phyloP scores from a whole-genome alignment of 2,888 invertebrate genomes.

The Lasioglossum zephyrum region DNA sequence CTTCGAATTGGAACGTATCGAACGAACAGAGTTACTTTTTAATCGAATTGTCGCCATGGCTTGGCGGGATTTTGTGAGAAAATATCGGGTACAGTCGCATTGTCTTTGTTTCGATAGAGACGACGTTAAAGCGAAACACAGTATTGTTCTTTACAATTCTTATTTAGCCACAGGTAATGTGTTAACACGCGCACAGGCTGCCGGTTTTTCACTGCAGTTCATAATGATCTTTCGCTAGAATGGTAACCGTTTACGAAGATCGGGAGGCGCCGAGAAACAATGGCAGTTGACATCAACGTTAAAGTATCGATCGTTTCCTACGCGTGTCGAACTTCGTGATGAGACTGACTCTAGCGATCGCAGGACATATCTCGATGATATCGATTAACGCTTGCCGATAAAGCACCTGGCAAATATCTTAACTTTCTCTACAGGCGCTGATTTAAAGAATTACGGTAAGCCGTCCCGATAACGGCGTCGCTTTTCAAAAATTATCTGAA shows the following conservation, averaged over 20 bases:
- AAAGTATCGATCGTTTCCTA: conserved; percentile 25
- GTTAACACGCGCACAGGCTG: background rate
- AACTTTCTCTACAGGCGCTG: background rate
- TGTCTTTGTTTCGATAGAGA: background rate
- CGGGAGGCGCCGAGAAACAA: background rate
- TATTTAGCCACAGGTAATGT: background rate
- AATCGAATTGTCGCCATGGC: background rate
- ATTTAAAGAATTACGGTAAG: background rate
- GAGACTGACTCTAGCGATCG: conserved; percentile 3
- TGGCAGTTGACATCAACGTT: background rate
- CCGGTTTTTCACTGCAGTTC: background rate
- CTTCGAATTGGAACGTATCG: background rate
- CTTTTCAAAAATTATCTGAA: background rate
- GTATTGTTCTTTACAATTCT: too few relatives aligned
- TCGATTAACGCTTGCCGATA: conserved; percentile 29
- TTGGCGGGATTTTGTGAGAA: background rate
- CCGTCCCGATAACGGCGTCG: too few relatives aligned
- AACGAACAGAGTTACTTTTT: background rate
- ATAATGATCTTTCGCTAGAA: background rate
- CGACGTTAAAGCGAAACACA: background rate
- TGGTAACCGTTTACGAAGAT: background rate
- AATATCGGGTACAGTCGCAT: background rate
- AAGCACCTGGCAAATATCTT: conserved; percentile 24
- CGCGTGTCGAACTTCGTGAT: background rate
- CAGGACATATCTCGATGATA: conserved; percentile 13